Evolutionary conservation across 2,797 vertebrate genomes (phyloP), one percentile per base, ranked within the genome.

Genomic region (Lemur catta): DNA sequence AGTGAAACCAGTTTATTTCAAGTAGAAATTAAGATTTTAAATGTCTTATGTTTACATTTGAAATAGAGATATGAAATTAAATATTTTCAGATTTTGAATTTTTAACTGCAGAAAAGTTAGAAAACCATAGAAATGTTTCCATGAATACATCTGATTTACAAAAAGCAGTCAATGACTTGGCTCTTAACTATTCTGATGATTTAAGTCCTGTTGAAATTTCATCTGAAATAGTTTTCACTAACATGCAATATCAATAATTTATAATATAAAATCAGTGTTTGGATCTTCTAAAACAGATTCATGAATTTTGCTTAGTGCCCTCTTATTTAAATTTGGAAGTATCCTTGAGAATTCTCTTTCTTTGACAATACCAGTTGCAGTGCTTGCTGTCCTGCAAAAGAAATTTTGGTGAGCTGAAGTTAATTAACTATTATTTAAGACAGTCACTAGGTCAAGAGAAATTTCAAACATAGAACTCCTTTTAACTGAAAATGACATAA

Each of bases 11-110:
- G 24, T 7, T 24, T 9, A 30, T 52, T 38, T 13, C 33, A 76
- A 89, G 41, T n/a, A 89, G 80, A 61, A 91, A 85, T 86, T 57
- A 95, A 74, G 30, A 67, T 80, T 65, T 78, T 38, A 82, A 61
- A 89, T 50, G 26, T 59, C 43, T 48, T 52, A 57, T 26, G 48
- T 91, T 74, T 7, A 75, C 26, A 41, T 71, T 79, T 69, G 12
- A 91, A 88, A 76, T 30, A 55, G 35, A 63, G 28, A 74, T 65
- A 52, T 6, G 46, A 71, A 87, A 65, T 35, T 69, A 50, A 67
- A 55, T 35, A 76, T 30, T 8, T 87, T 91, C 48, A 55, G 20
- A 79, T 33, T 91, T 91, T 80, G 35, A 93, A 35, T 48, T 78
- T 82, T 71, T 72, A 65, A 71, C 10, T 65, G 1, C 9, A 50